Evolutionary conservation across 2,888 invertebrate genomes (phyloP), one percentile per base, ranked within the genome.

Genomic region (Drosophila eohydei): DNA sequence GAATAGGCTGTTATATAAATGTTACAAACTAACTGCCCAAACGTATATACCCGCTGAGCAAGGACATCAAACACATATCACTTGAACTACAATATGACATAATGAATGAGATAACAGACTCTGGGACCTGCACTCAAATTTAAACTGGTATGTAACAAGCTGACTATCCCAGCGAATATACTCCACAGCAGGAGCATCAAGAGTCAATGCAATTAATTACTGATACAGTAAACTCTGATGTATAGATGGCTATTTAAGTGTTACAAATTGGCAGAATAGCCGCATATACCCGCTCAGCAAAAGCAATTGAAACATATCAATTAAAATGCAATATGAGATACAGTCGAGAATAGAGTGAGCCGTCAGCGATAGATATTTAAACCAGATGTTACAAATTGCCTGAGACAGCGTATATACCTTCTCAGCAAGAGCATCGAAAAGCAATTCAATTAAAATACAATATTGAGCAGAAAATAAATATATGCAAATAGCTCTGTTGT

Each of bases 401-500:
- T 32, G 50, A 0, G 2, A 1, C 5, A 50, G 2, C 12, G 32
- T 1, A 34, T 26, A 28, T 28, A 57, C 57, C 34, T 26, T 26
- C 3, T 26, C 2, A 34, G 12, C 34, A 16, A 32, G 32, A 32
- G 32, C 16, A 50, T 3, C 3, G 1, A 11, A 11, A 26, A 4
- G 12, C 26, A 46, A 62, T 36, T 64, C 34, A 51, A 62, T 64
- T 43, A 52, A 46, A 52, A 26, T 28, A 32, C 52, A 44, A n/a
- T 9, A 46, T 14, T 5, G 36, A 38, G 38, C 21, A 48, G 38
- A 48, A 36, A 48, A 48, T 54, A 54, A 54, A 54, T 40, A 38
- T 38, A 58, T 48, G 58, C 58, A 38, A 58, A 65, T 8, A 12
- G 50, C 50, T 50, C 52, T 32, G 46, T 54, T 34, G 54, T 56